Base-by-base conservation (phyloP, 1,140 invertebrate species). In the Polyergus mexicanus region DNA sequence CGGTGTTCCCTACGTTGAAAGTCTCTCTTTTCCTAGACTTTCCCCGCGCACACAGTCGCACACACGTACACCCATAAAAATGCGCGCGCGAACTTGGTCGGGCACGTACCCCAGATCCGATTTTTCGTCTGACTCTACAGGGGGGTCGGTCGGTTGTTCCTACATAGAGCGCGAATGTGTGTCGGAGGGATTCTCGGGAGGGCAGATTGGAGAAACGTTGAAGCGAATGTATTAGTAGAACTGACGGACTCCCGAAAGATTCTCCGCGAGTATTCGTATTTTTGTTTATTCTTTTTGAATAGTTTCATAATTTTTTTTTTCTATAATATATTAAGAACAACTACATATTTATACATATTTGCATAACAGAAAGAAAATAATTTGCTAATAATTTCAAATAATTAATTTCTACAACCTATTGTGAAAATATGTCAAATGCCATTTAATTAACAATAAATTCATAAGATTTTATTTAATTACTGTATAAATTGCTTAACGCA, bases 91-190 rank as follows among this genome's bases (percentile, higher is more conserved):
- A 87, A 90, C 75, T 90, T 87, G 77, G 60, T 54, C 65, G 38
- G 58, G 62, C 87, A 89, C 87, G 87, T 88, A 88, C 87, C 47
- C 4, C 32, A 54, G 32, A 88, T 83, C 65, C 69, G 41, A 83
- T 83, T 38, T 65, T 58, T 86, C 76, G 85, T 74, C 62, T 58
- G 68, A 25, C 76, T 5, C 76, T 62, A 58, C 54, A 22, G 47
- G 68, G 51, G n/a, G n/a, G n/a, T n/a, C n/a, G n/a, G 54, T 22
- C 63, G 60, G 62, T 22, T 65, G 44, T 25, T 84, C 22, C 81
- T 76, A 81, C 78, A 72, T 81, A 66, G 78, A 47, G 44, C 71
- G 41, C 60, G 25, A 81, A 71, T 60, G 44, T 60, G 44, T 72
- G 25, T 41, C 11, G 63, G 13, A 44, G 63, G 44, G 78, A 87